Percentiles rank a stretch among this genome's conserved stretches.
These are phyloP conservation scores for Pangasius macronema DNA, from an alignment of 2,797 vertebrate genomes.

Conservation along the genomic window DNA sequence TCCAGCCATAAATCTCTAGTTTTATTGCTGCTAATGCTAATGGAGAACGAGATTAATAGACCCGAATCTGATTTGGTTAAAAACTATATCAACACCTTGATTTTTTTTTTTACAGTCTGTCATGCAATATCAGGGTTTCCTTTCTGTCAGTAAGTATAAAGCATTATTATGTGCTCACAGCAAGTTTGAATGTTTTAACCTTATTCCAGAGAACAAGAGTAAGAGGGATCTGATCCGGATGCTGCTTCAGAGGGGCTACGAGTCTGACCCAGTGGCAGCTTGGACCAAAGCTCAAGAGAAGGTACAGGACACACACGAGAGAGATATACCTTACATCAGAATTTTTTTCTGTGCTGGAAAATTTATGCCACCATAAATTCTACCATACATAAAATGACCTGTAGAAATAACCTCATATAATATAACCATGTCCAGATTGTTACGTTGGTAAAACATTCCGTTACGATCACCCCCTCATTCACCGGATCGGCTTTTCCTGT, in stretches of 20 bases:
- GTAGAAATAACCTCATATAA: neutral
- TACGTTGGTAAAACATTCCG: neutral
- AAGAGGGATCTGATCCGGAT: conserved; percentile 94
- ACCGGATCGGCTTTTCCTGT: neutral
- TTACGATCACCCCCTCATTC: neutral
- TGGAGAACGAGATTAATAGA: neutral
- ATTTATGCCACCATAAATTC: neutral
- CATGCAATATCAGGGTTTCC: neutral
- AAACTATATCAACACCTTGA: neutral
- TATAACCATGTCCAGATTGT: neutral
- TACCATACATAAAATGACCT: neutral
- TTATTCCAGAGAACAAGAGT: conserved; percentile 89
- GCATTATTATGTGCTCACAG: neutral
- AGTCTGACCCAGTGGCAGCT: conserved; percentile 93
- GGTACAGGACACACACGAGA: conserved; percentile 58
- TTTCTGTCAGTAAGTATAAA: neutral
- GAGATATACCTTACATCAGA: neutral
- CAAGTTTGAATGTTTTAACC: neutral
- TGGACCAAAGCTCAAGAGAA: conserved; percentile 90
- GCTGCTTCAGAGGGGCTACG: conserved; percentile 93
- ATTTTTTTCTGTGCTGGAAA: neutral
- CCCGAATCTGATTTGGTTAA: neutral
- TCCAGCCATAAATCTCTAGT: conserved; percentile 1
- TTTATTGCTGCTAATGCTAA: neutral
- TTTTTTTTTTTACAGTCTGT: too few species aligned